These are phyloP conservation scores for Buphagus erythrorhynchus DNA, from an alignment of 2,797 vertebrate species.

Conservation along the genomic window DNA sequence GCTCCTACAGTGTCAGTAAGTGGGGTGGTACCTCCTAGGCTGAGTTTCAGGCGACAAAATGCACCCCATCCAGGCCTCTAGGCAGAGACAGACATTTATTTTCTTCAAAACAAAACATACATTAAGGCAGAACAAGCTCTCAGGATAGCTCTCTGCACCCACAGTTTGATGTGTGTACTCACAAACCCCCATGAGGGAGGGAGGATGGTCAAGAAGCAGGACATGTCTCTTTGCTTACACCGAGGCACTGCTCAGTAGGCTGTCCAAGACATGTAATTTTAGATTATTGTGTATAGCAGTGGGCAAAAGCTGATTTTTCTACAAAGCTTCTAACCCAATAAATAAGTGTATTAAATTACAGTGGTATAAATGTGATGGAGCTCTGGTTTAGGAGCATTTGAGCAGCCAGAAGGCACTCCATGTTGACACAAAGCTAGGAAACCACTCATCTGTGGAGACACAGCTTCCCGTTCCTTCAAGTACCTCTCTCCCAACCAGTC, in stretches of 20 bases:
- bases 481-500: slow-evolving; percentile 57
- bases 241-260: neutral
- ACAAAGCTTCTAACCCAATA: neutral
- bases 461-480: slow-evolving; percentile 33
- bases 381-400: neutral
- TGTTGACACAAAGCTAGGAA: neutral
- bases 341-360: neutral
- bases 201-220: neutral
- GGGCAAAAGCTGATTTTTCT: neutral
- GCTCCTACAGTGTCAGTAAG: neutral
- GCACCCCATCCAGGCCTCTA: neutral
- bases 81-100: neutral
- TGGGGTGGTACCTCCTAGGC: neutral
- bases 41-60: neutral
- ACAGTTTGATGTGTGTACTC: neutral
- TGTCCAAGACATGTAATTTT: neutral
- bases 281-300: neutral
- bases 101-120: neutral
- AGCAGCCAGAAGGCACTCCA: slow-evolving; percentile 44
- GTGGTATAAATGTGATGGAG: neutral
- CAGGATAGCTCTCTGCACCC: neutral
- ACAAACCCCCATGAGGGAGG: neutral
- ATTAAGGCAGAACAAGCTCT: neutral
- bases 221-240: neutral
- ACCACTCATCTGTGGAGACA: slow-evolving; percentile 35